A percentile compares a stretch with the other conserved stretches of the same genome.
Conservation (phyloP, 2,797 vertebrate species). For the Urocyon cinereoargenteus region DNA sequence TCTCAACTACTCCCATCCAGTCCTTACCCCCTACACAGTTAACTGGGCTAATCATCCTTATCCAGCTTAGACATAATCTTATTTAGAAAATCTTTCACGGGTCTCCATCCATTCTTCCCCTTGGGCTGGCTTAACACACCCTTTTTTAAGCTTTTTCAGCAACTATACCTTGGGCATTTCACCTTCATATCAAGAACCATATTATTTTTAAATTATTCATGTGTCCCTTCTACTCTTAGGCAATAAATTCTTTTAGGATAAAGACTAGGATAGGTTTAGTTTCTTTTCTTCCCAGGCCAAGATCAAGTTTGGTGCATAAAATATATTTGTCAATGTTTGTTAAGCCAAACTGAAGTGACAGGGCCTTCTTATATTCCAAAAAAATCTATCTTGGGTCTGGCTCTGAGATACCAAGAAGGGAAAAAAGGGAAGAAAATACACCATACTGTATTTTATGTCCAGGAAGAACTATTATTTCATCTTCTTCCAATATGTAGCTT, state of each 20-base stretch:
- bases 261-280: not conserved
- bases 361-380: not conserved
- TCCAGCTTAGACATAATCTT: not conserved
- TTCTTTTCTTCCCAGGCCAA: not conserved
- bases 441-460: not conserved
- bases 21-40: not conserved
- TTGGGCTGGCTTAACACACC: not conserved
- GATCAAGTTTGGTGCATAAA: not conserved
- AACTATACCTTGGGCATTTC: not conserved
- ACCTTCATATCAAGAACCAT: not conserved
- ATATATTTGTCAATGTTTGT: not conserved
- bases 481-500: not conserved
- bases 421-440: constrained; percentile 20
- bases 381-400: not conserved
- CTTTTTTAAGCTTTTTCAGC: not conserved
- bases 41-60: not conserved
- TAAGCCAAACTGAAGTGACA: not conserved
- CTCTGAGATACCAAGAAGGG: not conserved
- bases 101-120: not conserved
- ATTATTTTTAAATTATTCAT: constrained; percentile 12
- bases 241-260: not conserved
- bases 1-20: not conserved
- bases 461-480: not conserved
- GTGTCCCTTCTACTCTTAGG: not conserved
- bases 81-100: not conserved